A percentile compares a stretch with the other conserved stretches of the same genome.
Evolutionary conservation across 2,888 invertebrate genomes (phyloP).

Genomic region (Octonoba sinensis): DNA sequence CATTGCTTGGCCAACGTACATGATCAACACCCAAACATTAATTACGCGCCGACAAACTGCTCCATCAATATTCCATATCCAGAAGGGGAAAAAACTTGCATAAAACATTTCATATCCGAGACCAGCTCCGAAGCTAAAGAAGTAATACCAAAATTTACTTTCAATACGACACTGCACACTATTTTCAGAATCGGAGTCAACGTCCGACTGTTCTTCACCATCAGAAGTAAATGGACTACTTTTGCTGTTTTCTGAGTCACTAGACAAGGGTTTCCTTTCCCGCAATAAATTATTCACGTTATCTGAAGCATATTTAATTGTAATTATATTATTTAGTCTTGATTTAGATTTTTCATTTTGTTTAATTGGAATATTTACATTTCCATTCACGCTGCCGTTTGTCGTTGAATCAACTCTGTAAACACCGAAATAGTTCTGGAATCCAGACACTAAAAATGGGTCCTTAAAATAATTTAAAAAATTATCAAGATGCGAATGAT

Average conservation of each 20-base stretch:
- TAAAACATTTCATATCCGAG: slow-evolving; percentile 93
- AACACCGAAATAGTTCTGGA: slow-evolving; percentile 86
- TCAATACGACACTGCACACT: slow-evolving; percentile 58
- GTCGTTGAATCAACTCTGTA: slow-evolving; percentile 67
- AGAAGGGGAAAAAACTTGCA: slow-evolving; percentile 90
- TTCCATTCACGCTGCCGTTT: slow-evolving; percentile 55
- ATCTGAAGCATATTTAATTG: slow-evolving; percentile 24
- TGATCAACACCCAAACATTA: slow-evolving; percentile 84
- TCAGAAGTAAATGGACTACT: slow-evolving; percentile 50
- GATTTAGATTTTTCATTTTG: slow-evolving; percentile 22
- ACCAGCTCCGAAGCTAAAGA: slow-evolving; percentile 87
- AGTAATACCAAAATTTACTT: slow-evolving; percentile 85
- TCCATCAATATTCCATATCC: slow-evolving; percentile 92
- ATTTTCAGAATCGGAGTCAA: slow-evolving; percentile 59
- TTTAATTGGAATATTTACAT: slow-evolving; percentile 17
- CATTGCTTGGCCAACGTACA: slow-evolving; percentile 89
- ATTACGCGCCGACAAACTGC: slow-evolving; percentile 86
- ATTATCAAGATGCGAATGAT: slow-evolving; percentile 25
- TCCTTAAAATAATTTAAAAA: slow-evolving; percentile 76
- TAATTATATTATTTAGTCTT: slow-evolving; percentile 22
- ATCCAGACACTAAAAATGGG: slow-evolving; percentile 81
- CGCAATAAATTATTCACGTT: slow-evolving; percentile 18
- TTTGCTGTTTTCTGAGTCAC: slow-evolving; percentile 46
- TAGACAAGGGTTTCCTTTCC: slow-evolving; percentile 36
- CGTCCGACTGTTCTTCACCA: slow-evolving; percentile 61